Conservation (phyloP, 2,797 vertebrate genomes). For the Hydrocynus forskahlii region DNA sequence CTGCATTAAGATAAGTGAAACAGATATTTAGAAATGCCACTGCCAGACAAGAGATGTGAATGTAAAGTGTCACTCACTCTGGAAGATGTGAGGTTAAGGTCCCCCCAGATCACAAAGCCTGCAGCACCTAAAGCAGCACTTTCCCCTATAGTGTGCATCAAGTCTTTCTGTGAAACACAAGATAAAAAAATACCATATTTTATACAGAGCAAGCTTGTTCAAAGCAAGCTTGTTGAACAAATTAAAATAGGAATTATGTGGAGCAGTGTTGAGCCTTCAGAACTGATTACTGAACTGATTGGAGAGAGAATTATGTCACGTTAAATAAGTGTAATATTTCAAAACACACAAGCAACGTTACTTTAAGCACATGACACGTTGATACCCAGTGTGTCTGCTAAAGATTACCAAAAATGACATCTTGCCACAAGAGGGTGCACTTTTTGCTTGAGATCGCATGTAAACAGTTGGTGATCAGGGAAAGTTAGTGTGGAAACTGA, state of each 20-base stretch:
- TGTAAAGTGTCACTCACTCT: conserved; percentile 67
- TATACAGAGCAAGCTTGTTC: background rate
- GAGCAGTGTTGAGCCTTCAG: background rate
- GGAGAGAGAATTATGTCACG: background rate
- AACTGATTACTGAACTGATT: background rate
- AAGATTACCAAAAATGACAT: background rate
- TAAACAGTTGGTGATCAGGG: background rate
- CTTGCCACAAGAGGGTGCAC: conserved; percentile 46
- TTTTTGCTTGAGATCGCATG: background rate
- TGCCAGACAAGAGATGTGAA: too few species aligned
- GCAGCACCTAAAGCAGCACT: conserved; percentile 83
- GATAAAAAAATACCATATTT: background rate
- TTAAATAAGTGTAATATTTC: background rate
- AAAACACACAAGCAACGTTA: background rate
- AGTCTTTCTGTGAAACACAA: conserved; percentile 73
- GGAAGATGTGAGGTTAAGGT: conserved; percentile 82
- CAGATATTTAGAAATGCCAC: too few species aligned
- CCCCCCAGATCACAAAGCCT: conserved; percentile 82
- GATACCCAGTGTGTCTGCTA: background rate
- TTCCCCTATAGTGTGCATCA: conserved; percentile 81
- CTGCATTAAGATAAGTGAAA: background rate
- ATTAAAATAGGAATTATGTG: background rate
- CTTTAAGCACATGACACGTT: background rate
- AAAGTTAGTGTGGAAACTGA: too few species aligned
- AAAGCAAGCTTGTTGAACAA: background rate